Base-by-base conservation (phyloP, 1,140 invertebrate species). In the Camponotus floridanus region DNA sequence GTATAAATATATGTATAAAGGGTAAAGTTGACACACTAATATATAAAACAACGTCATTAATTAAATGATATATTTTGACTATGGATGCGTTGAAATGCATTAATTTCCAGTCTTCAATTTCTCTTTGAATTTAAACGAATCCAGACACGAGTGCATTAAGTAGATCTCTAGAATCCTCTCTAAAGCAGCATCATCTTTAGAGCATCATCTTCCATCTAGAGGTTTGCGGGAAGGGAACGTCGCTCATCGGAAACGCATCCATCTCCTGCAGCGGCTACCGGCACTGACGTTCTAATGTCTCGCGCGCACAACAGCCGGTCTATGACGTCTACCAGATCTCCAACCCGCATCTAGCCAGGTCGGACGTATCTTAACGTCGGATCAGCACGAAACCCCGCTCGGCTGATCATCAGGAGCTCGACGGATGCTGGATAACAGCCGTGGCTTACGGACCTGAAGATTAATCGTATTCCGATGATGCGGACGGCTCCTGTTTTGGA, bases 381-480 rank as follows among this genome's bases (percentile, higher is more conserved):
- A 94, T 94, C 94, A 71, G 90, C 91, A 92, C 86, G 91, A 92
- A 93, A 87, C 80, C 87, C 88, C 81, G 64, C 88, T 62, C 76
- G 61, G 57, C 89, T 76, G 26, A 90, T 81, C 78, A 85, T 81
- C 73, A 87, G 87, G 78, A 87, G 85, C 86, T 87, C 86, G 73
- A 86, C 91, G 91, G 91, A 90, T 90, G 91, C 83, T 91, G 89
- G 89, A 91, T 93, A 93, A 92, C 92, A 87, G 88, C 89, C 90
- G 88, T 78, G 67, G 67, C 84, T 91, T 88, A 89, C 91, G 88
- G 48, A 57, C 1, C 33, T 73, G 39, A 91, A 92, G 89, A 93
- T 94, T 93, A 93, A 94, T 94, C 91, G 92, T 90, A 70, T 51
- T 51, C 61, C 86, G 85, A 91, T 87, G 91, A 91, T 59, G 21